Conservation (phyloP, 2,797 vertebrate genomes). For the Cynodonichthys magdalenae region DNA sequence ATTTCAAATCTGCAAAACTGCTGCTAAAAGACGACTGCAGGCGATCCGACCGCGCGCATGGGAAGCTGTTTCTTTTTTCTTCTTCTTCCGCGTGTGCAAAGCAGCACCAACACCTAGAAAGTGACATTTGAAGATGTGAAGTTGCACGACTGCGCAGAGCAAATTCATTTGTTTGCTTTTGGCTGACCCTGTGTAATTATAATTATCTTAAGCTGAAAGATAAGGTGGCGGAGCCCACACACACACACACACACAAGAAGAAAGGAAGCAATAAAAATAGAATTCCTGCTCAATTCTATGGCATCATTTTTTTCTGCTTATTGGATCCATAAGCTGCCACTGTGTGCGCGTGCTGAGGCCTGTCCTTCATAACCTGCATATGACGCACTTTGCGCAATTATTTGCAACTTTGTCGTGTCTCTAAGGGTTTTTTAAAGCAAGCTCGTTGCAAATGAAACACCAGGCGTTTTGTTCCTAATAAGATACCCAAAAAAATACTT, state of each 20-base stretch:
- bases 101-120: conserved; percentile 17
- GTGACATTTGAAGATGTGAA: conserved; percentile 54
- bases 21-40: conserved; percentile 14
- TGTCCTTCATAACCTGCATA: conserved; percentile 12
- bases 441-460: conserved; percentile 20
- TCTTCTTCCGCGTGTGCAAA: conserved; percentile 10
- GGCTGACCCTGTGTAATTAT: conserved; percentile 67
- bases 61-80: conserved; percentile 14
- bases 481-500: neutral
- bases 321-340: conserved; percentile 50
- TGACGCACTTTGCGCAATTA: conserved; percentile 13
- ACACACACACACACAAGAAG: conserved; percentile 67
- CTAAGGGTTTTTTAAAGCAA: conserved; percentile 8
- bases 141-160: conserved; percentile 47
- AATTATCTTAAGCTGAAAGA: conserved; percentile 63
- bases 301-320: conserved; percentile 71
- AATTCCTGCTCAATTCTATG: conserved; percentile 81
- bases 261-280: conserved; percentile 86
- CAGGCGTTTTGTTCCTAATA: neutral
- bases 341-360: conserved; percentile 29
- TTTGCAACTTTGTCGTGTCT: conserved; percentile 19
- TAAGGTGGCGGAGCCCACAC: conserved; percentile 76
- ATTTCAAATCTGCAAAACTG: conserved; percentile 43
- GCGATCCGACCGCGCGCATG: conserved; percentile 1
- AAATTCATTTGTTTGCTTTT: conserved; percentile 68